phyloP scores from a whole-genome alignment of 2,888 invertebrate genomes.

The Oxytorus armatus region DNA sequence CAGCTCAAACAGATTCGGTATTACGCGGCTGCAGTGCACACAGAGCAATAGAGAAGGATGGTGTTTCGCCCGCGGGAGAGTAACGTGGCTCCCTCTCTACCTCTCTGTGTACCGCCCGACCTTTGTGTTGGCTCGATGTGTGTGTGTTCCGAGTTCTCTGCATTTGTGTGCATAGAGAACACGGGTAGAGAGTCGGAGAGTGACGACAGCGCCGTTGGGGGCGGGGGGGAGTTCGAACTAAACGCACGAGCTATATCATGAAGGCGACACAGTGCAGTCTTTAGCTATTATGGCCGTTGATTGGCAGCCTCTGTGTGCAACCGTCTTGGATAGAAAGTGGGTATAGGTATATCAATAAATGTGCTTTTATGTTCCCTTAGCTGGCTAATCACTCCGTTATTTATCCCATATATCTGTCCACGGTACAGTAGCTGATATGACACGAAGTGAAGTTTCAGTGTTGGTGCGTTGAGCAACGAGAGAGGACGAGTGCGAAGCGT shows the following conservation, averaged over 20 bases:
- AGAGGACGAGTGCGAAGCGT: constrained; percentile 36
- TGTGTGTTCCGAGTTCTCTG: constrained; percentile 45
- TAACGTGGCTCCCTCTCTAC: constrained; percentile 39
- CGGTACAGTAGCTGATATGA: constrained; percentile 12
- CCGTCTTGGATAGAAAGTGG: not conserved
- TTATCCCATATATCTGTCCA: not conserved
- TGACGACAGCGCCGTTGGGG: not conserved
- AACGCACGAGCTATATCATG: constrained; percentile 17
- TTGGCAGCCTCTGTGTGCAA: constrained; percentile 2
- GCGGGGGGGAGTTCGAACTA: not conserved
- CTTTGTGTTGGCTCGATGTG: not conserved
- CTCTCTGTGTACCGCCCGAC: constrained; percentile 32
- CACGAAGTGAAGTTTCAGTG: constrained; percentile 26
- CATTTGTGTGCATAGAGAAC: constrained; percentile 8
- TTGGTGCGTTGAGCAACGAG: constrained; percentile 16
- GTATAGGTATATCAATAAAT: not conserved
- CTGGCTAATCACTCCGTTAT: constrained; percentile 11
- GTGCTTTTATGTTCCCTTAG: not conserved
- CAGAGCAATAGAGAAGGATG: constrained; percentile 56
- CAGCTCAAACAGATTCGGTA: constrained; percentile 83
- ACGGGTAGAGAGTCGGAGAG: not conserved
- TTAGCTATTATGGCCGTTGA: not conserved
- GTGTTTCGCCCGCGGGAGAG: constrained; percentile 58
- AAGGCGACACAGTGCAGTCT: not conserved
- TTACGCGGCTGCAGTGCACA: constrained; percentile 81